phyloP scores from a whole-genome alignment of 2,113 vertebrate genomes.

The Cyprinus carpio region DNA sequence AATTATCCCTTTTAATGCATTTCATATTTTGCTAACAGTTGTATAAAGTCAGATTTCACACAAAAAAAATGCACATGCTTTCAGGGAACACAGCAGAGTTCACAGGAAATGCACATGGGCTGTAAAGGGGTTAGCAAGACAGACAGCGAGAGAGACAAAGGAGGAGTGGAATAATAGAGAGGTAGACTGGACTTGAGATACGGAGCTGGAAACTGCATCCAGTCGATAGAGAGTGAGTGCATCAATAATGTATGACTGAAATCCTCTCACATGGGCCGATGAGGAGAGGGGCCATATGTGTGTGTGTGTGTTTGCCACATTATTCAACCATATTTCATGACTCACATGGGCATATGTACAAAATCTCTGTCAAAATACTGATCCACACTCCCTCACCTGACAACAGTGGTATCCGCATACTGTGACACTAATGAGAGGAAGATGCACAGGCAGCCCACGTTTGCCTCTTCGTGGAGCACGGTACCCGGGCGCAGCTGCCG shows the following conservation, averaged over 20 bases:
- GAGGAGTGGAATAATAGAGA: constrained; percentile 30
- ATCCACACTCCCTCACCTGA: constrained; percentile 30
- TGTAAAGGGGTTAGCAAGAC: constrained; percentile 1
- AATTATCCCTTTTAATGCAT: background rate
- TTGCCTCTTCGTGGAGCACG: background rate
- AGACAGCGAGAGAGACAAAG: constrained; percentile 15
- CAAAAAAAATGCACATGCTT: background rate
- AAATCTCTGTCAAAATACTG: constrained; percentile 40
- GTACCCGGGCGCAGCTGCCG: constrained; percentile 45
- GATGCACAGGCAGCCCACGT: background rate
- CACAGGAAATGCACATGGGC: background rate
- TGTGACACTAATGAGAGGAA: constrained; percentile 41
- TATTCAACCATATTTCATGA: constrained; percentile 21
- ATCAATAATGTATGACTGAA: constrained; percentile 62
- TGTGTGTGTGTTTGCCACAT: background rate
- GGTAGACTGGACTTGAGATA: constrained; percentile 40
- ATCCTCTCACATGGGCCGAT: constrained; percentile 36
- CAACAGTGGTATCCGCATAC: constrained; percentile 9
- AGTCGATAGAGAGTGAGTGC: constrained; percentile 53
- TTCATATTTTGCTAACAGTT: background rate
- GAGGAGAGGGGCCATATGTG: background rate
- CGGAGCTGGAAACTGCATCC: constrained; percentile 37
- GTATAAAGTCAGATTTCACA: background rate
- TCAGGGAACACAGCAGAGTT: background rate
- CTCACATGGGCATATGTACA: constrained; percentile 20